Evolutionary conservation across 2,113 vertebrate genomes (phyloP).

Genomic region (Prietella phreatophila): DNA sequence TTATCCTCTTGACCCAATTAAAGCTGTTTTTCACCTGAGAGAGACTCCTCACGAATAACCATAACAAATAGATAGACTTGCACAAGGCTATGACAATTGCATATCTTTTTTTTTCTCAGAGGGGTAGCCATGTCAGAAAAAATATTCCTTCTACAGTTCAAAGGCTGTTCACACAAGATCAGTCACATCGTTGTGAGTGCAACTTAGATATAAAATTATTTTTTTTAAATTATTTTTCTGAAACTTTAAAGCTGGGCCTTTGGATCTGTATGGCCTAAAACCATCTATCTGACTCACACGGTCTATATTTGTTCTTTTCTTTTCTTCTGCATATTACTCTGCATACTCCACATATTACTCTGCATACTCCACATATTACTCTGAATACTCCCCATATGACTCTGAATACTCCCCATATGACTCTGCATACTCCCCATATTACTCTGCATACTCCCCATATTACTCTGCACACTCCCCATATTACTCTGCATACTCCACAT

Average conservation of each 20-base stretch:
- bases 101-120: constrained; percentile 35
- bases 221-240: constrained; percentile 2
- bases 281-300: not conserved
- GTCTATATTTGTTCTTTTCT: not conserved
- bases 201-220: not conserved
- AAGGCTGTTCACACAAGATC: constrained; percentile 27
- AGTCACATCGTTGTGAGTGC: not conserved
- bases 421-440: not conserved
- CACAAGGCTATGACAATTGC: constrained; percentile 50
- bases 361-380: too few relatives aligned
- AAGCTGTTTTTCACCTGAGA: constrained; percentile 50
- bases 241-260: constrained; percentile 5
- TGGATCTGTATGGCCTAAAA: not conserved
- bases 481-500: not conserved
- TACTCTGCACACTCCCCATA: not conserved
- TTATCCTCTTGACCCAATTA: constrained; percentile 58
- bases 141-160: constrained; percentile 33
- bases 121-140: constrained; percentile 32
- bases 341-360: not conserved
- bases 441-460: not conserved
- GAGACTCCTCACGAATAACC: constrained; percentile 37
- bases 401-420: not conserved
- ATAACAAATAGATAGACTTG: constrained; percentile 35
- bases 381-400: not conserved
- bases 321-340: not conserved